Conservation (phyloP, 2,797 vertebrate genomes). For the Squalus acanthias region DNA sequence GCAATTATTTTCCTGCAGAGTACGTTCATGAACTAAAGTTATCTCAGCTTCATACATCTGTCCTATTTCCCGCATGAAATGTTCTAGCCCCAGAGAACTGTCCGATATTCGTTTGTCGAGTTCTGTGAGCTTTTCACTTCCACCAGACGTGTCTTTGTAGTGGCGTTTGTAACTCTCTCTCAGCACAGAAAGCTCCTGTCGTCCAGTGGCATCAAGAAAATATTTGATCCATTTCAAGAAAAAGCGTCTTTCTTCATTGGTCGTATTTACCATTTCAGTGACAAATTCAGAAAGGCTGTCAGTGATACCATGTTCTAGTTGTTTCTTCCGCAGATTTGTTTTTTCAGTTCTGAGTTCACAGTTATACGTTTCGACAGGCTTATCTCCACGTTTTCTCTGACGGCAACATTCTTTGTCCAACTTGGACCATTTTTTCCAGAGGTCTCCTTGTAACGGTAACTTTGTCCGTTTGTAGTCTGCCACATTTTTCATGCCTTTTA, state of each 20-base stretch:
- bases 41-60: conserved; percentile 25
- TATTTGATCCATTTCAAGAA: conserved; percentile 73
- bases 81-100: conserved; percentile 23
- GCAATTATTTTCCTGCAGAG: not conserved
- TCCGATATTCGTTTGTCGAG: conserved; percentile 45
- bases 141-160: conserved; percentile 42
- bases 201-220: conserved; percentile 56
- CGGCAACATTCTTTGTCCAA: conserved; percentile 61
- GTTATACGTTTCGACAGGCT: conserved; percentile 44
- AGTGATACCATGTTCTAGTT: conserved; percentile 56
- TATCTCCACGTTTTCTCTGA: conserved; percentile 47
- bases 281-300: conserved; percentile 62
- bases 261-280: conserved; percentile 51
- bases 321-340: conserved; percentile 50
- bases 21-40: not conserved
- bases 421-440: conserved; percentile 57
- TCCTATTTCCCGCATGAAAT: conserved; percentile 26
- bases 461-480: conserved; percentile 60
- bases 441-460: conserved; percentile 62
- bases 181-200: conserved; percentile 48
- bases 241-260: conserved; percentile 55
- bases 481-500: too few relatives aligned
- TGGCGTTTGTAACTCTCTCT: conserved; percentile 53
- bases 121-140: conserved; percentile 48
- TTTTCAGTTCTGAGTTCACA: conserved; percentile 51